Conservation (phyloP, 1,140 invertebrate species). For the Pseudobourletiella spinata region DNA sequence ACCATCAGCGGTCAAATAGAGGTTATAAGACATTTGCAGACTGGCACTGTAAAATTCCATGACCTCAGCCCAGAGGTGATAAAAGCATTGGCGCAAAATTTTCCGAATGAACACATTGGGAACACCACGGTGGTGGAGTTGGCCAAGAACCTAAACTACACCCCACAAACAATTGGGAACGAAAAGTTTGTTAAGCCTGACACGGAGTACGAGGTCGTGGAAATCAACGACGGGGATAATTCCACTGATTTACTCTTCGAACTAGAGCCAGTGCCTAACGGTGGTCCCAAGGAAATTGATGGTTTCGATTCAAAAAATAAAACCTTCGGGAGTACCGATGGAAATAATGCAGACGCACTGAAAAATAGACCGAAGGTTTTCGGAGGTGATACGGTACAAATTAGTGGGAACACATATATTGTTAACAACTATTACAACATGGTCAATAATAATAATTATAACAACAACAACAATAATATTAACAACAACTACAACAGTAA, state of each 20-base stretch:
- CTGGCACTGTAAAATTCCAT: background rate
- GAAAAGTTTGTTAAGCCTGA: background rate
- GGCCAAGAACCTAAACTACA: background rate
- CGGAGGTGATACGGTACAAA: too few relatives aligned
- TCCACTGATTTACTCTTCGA: background rate
- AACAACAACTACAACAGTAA: too few relatives aligned
- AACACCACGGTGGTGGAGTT: background rate
- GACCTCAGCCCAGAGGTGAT: background rate
- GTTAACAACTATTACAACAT: too few relatives aligned
- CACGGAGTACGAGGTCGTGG: background rate
- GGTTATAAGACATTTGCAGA: background rate
- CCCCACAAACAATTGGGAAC: background rate
- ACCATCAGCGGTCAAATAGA: background rate
- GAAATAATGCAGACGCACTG: too few relatives aligned
- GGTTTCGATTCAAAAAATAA: too few relatives aligned
- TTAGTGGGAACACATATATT: too few relatives aligned
- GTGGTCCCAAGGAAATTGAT: too few relatives aligned
- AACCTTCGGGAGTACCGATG: too few relatives aligned
- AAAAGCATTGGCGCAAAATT: background rate
- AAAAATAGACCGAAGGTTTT: too few relatives aligned
- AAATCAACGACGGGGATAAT: background rate
- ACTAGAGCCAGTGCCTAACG: background rate
- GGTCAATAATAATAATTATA: too few relatives aligned
- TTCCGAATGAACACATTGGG: background rate
- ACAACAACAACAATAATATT: too few relatives aligned